Percentiles rank a stretch among this genome's conserved stretches.
phyloP scores from a whole-genome alignment of 2,888 invertebrate species.

The Beris chalybata region DNA sequence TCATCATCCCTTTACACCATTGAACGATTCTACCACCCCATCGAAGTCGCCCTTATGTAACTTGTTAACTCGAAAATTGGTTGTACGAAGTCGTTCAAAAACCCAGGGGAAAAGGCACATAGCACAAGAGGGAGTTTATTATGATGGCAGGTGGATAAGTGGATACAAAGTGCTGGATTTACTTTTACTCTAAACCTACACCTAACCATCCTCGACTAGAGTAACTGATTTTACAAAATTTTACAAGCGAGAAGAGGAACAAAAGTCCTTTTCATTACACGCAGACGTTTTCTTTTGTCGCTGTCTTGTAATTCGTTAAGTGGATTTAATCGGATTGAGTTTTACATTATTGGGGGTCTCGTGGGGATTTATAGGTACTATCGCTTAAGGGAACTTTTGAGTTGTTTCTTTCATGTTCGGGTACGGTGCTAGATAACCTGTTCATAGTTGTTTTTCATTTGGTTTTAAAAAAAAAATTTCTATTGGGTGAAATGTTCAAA shows the following conservation, averaged over 20 bases:
- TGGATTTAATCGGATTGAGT: conserved; percentile 39
- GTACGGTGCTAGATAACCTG: too few species aligned
- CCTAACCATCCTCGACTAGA: too few species aligned
- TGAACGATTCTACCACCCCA: neutral
- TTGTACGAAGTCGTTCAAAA: conserved; percentile 10
- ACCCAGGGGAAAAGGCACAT: conserved; percentile 2
- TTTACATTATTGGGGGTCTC: conserved; percentile 36
- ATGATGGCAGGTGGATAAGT: conserved; percentile 39
- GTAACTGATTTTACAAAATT: too few species aligned
- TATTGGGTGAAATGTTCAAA: too few species aligned
- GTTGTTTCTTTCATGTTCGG: neutral
- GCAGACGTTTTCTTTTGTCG: conserved; percentile 20
- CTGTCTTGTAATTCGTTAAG: conserved; percentile 35
- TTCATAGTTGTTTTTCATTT: too few species aligned
- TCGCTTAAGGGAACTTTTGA: conserved; percentile 13
- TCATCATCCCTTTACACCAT: conserved; percentile 7
- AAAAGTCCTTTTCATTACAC: neutral
- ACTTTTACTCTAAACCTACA: conserved; percentile 16
- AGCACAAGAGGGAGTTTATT: conserved; percentile 23
- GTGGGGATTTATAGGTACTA: conserved; percentile 23
- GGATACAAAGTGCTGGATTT: conserved; percentile 25
- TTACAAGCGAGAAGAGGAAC: too few species aligned
- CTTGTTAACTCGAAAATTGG: conserved; percentile 28
- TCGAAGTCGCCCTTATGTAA: conserved; percentile 8
- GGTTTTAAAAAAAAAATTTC: too few species aligned